phyloP scores from a whole-genome alignment of 2,113 vertebrate species.

The Lipophrys pholis region DNA sequence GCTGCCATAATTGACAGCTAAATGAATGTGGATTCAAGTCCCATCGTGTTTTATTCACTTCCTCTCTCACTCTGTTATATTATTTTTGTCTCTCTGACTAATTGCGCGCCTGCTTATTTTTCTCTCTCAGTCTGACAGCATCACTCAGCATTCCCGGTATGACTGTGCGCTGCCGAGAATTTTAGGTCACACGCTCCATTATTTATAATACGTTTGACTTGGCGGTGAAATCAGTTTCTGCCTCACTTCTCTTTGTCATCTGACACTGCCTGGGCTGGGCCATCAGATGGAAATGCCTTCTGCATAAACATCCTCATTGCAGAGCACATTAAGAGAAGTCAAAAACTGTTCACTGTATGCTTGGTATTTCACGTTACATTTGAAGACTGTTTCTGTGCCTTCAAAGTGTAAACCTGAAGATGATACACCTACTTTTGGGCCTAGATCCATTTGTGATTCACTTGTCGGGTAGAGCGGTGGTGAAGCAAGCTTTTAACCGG shows the following conservation, averaged over 20 bases:
- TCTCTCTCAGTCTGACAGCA: conserved; percentile 19
- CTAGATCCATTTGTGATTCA: no score
- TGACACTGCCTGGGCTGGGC: conserved; percentile 38
- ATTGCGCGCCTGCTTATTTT: conserved; percentile 15
- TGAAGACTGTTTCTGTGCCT: no score
- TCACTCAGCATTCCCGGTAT: conserved; percentile 56
- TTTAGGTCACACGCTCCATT: conserved; percentile 73
- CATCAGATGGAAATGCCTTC: background rate
- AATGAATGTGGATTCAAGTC: background rate
- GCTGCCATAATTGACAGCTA: background rate
- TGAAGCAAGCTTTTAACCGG: no score
- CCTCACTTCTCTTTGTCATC: conserved; percentile 45
- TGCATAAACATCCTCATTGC: background rate
- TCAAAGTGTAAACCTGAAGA: no score
- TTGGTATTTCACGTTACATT: no score
- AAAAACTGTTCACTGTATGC: background rate
- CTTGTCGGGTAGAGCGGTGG: no score
- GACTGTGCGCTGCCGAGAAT: conserved; percentile 46
- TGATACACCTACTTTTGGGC: no score
- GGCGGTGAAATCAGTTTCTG: conserved; percentile 61
- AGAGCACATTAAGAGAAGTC: conserved; percentile 9
- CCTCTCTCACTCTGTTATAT: background rate
- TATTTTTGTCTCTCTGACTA: background rate
- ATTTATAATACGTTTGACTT: conserved; percentile 63
- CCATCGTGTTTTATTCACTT: conserved; percentile 4